A percentile compares a stretch with the other conserved stretches of the same genome.
Evolutionary conservation across 2,888 invertebrate species (phyloP).

Genomic region (Peribatodes rhomboidaria): DNA sequence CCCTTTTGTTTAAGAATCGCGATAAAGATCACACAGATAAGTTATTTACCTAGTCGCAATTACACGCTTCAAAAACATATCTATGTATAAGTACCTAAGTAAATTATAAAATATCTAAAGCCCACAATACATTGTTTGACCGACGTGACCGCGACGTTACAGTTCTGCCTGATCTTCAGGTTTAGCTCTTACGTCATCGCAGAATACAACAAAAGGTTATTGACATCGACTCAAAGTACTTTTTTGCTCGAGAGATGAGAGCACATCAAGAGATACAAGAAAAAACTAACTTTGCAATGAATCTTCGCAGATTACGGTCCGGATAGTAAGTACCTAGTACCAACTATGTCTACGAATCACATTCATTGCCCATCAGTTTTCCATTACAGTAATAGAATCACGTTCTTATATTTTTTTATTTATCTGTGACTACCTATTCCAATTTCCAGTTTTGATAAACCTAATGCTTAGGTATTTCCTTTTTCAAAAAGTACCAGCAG

Average conservation of each 20-base stretch:
- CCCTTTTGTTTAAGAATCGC: constrained; percentile 22
- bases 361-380: not conserved
- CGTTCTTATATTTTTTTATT: not conserved
- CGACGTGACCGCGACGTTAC: constrained; percentile 27
- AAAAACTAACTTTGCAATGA: constrained; percentile 29
- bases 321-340: not conserved
- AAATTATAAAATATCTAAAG: constrained; percentile 3
- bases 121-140: not conserved
- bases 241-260: constrained; percentile 43
- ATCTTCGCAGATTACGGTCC: constrained; percentile 14
- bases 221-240: constrained; percentile 42
- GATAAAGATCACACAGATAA: constrained; percentile 7
- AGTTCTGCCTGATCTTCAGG: constrained; percentile 37
- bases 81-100: too few species aligned
- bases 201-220: constrained; percentile 44
- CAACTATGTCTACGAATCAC: not conserved
- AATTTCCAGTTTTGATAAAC: not conserved
- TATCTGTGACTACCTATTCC: not conserved
- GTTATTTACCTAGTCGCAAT: too few species aligned
- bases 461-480: not conserved
- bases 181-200: constrained; percentile 45
- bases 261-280: constrained; percentile 40
- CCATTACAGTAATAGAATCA: not conserved
- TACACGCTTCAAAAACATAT: not conserved
- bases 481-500: not conserved